These are phyloP conservation scores for Stegastes partitus DNA, from an alignment of 2,113 vertebrate genomes.

Conservation along the genomic window DNA sequence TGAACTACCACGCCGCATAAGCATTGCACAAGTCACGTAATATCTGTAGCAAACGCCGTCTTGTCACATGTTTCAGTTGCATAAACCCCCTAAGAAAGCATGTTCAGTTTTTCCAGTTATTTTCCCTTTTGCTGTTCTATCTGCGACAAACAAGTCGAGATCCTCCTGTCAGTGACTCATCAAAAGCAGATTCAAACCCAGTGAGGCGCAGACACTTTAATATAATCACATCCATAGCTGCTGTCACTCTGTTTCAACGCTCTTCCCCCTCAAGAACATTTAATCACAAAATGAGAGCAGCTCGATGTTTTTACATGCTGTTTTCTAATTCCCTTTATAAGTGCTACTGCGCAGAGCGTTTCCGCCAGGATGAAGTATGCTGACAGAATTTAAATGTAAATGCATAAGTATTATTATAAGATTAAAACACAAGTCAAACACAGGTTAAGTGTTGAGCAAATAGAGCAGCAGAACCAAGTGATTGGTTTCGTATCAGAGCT, in stretches of 20 bases:
- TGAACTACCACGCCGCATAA: background rate
- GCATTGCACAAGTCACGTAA: constrained; percentile 16
- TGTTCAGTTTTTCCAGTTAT: background rate
- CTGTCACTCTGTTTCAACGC: background rate
- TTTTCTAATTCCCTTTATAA: background rate
- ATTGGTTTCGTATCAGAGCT: constrained; percentile 17
- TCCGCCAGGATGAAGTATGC: too few relatives aligned
- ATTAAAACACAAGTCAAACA: constrained; percentile 17
- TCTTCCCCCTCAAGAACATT: background rate
- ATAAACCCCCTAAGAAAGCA: background rate
- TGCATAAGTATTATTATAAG: background rate
- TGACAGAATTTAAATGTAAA: background rate
- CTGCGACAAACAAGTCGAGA: constrained; percentile 32
- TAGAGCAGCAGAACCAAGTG: constrained; percentile 33
- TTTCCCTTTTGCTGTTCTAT: constrained; percentile 42
- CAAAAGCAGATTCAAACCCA: constrained; percentile 34
- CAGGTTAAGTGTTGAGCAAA: constrained; percentile 20
- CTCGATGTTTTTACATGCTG: background rate
- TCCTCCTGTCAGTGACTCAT: constrained; percentile 26
- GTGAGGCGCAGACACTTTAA: background rate
- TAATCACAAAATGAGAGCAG: constrained; percentile 12
- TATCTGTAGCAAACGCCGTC: background rate
- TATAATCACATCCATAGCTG: constrained; percentile 17
- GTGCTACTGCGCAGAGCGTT: too few relatives aligned
- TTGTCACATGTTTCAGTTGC: constrained; percentile 18